Base-by-base conservation (phyloP, 2,797 vertebrate genomes). In the Syngnathus rostellatus region DNA sequence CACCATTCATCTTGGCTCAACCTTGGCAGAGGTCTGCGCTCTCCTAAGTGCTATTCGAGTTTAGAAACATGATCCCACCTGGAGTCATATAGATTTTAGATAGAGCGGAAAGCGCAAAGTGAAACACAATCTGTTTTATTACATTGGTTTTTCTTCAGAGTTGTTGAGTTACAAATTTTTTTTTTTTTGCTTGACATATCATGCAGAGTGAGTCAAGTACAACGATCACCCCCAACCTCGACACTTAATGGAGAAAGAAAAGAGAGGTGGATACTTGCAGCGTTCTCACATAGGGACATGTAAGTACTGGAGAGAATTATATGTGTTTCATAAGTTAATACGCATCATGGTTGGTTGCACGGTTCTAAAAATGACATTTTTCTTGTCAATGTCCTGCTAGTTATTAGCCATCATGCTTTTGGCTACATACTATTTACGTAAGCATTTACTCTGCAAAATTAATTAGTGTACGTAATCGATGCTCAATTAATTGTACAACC, bases 81-180 rank as follows among this genome's bases (percentile, higher is more conserved):
- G 9, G 31, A 19, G 6, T 11, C 55, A 16, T 38, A 38, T 37
- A 38, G 57, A 59, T 19, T 25, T 59, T 25, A 6, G 14, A 17
- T 37, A 2, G 6, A 16, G 57, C 12, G 37, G 31, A 39, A 59
- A 51, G 14, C 39, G 39, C 16, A 38, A 41, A 65, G 54, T 51
- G 21, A 70, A 45, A 61, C 77, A 43, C 63, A 68, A 67, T 77
- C 63, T 48, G 72, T 69, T 21, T 7, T 8, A 8, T 51, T 50
- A 50, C 7, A 6, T 8, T 69, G 70, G 64, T 70, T 78, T 75
- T 60, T 71, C 23, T 14, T 31, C 11, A 2, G 9, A 51, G 50
- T 21, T 51, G n/a, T 51, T n/a, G 8, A 51, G 50, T 51, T n/a
- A 17, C 50, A 21, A 8, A 10, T 21, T 51, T 48, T 16, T 23